phyloP scores from a whole-genome alignment of 2,113 vertebrate species.

The Perccottus glenii region DNA sequence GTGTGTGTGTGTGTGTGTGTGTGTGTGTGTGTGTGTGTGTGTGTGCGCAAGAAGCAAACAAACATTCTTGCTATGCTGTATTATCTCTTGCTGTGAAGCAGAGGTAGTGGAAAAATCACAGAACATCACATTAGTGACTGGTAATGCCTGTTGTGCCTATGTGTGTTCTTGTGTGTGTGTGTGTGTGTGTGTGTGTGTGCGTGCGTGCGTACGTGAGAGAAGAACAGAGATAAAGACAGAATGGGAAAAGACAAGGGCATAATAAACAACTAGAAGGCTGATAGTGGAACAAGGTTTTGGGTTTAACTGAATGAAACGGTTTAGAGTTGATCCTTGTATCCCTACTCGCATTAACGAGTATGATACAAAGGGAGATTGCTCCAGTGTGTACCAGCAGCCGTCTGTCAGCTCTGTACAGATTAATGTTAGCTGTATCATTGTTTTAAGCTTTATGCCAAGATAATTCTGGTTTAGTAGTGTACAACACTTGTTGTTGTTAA shows the following conservation, averaged over 20 bases:
- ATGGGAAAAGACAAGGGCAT: constrained; percentile 22
- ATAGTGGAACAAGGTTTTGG: constrained; percentile 9
- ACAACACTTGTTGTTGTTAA: too few relatives aligned
- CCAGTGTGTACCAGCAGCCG: too few relatives aligned
- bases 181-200: too few relatives aligned
- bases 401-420: too few relatives aligned
- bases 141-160: neutral
- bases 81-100: constrained; percentile 52
- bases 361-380: too few relatives aligned
- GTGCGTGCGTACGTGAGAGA: constrained; percentile 2
- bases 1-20: constrained; percentile 14
- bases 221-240: constrained; percentile 26
- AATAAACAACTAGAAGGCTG: constrained; percentile 21
- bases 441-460: too few relatives aligned
- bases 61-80: constrained; percentile 36
- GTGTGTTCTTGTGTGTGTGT: too few relatives aligned
- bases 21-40: constrained; percentile 6
- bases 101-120: constrained; percentile 36
- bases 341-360: neutral
- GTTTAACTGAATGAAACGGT: neutral
- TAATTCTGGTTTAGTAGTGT: too few relatives aligned
- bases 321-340: neutral
- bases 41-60: constrained; percentile 41
- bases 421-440: too few relatives aligned
- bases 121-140: constrained; percentile 43